Evolutionary conservation across 2,888 invertebrate genomes (phyloP).

Genomic region (Melanophora roralis): DNA sequence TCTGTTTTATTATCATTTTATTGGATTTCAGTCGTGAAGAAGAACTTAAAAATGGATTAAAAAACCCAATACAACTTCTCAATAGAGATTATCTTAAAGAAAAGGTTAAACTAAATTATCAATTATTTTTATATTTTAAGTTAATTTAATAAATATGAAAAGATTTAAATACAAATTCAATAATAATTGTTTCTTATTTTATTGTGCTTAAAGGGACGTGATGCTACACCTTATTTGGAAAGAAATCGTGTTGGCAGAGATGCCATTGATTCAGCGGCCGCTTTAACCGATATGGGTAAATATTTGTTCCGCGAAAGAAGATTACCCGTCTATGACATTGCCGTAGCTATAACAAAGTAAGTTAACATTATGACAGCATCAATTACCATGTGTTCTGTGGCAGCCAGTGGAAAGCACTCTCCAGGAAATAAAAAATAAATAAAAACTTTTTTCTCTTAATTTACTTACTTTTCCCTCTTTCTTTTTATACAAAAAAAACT

Average conservation of each 20-base stretch:
- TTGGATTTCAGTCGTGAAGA: slow-evolving; percentile 11
- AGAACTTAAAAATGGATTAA: slow-evolving; percentile 11
- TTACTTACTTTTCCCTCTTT: not conserved
- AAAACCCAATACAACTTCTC: slow-evolving; percentile 20
- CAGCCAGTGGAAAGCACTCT: not conserved
- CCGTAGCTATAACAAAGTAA: slow-evolving; percentile 97
- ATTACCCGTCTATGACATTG: slow-evolving; percentile 96
- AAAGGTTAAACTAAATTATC: slow-evolving; percentile 44
- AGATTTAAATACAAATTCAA: slow-evolving; percentile 39
- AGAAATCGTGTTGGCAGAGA: slow-evolving; percentile 94
- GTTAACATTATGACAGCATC: slow-evolving; percentile 73
- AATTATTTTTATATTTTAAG: not conserved
- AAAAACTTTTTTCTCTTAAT: not conserved
- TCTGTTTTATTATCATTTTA: slow-evolving; percentile 8
- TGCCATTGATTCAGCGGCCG: slow-evolving; percentile 96
- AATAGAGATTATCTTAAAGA: slow-evolving; percentile 15
- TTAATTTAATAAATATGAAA: slow-evolving; percentile 10
- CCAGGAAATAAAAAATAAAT: not conserved
- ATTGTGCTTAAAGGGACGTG: slow-evolving; percentile 84
- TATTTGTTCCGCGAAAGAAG: slow-evolving; percentile 96
- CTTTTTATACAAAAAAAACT: slow-evolving; percentile 13
- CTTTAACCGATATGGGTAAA: slow-evolving; percentile 97
- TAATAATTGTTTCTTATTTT: slow-evolving; percentile 9
- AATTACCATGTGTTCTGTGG: not conserved
- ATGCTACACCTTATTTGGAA: slow-evolving; percentile 96